phyloP scores from a whole-genome alignment of 2,797 vertebrate species.

The Neoniphon sammara region DNA sequence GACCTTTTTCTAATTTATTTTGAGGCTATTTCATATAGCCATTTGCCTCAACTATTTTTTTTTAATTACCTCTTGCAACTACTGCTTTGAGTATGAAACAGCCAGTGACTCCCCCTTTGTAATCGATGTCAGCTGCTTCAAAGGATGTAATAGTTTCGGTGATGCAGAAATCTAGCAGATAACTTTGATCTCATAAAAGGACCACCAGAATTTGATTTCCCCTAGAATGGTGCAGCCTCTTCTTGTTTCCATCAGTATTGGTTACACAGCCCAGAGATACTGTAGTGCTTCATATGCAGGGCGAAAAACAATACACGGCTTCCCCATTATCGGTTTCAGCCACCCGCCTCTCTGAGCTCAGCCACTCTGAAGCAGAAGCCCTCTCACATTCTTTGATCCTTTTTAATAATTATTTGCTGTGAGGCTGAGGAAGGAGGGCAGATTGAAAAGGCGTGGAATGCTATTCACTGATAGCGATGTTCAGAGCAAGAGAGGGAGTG shows the following conservation, averaged over 20 bases:
- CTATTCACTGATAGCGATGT: slow-evolving; percentile 49
- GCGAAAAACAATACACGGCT: slow-evolving; percentile 52
- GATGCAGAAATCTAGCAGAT: slow-evolving; percentile 9
- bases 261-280: slow-evolving; percentile 15
- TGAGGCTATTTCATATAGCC: no score
- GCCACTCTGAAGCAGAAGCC: slow-evolving; percentile 52
- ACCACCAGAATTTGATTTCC: slow-evolving; percentile 23
- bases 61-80: neutral
- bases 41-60: neutral
- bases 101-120: neutral
- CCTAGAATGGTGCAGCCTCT: neutral
- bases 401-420: slow-evolving; percentile 71
- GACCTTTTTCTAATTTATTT: no score
- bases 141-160: neutral
- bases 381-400: slow-evolving; percentile 73
- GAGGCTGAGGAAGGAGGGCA: slow-evolving; percentile 61
- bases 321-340: slow-evolving; percentile 64
- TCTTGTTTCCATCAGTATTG: slow-evolving; percentile 21
- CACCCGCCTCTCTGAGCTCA: slow-evolving; percentile 68
- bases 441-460: slow-evolving; percentile 60
- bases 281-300: slow-evolving; percentile 15
- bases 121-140: neutral
- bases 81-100: neutral
- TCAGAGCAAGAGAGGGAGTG: neutral
- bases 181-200: slow-evolving; percentile 8